Evolutionary conservation across 92 coral and sea anemone species (phyloP).

Genomic region (Palythoa caribaeorum): DNA sequence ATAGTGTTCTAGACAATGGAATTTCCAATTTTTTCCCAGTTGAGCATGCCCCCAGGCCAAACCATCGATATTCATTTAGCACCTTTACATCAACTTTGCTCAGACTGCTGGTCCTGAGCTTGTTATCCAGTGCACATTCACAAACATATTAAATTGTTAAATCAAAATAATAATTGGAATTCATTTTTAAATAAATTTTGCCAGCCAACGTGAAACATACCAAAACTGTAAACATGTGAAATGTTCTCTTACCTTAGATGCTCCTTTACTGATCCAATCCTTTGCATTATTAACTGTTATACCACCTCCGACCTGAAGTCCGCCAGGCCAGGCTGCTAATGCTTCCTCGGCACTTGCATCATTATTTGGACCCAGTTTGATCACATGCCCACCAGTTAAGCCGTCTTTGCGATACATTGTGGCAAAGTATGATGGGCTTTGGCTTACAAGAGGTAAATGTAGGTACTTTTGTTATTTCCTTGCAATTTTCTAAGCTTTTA

Average conservation of each 20-base stretch:
- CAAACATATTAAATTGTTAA: no score
- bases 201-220: neutral
- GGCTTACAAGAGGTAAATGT: slow-evolving; percentile 23
- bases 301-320: slow-evolving; percentile 70
- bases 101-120: no score
- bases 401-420: slow-evolving; percentile 50
- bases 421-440: slow-evolving; percentile 48
- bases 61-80: no score
- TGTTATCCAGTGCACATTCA: neutral
- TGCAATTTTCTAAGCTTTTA: no score
- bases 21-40: no score
- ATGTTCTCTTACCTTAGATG: slow-evolving; percentile 40
- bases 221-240: neutral
- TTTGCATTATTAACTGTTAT: slow-evolving; percentile 55
- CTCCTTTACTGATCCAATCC: slow-evolving; percentile 65
- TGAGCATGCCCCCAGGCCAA: no score
- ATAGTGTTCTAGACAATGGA: no score
- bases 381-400: slow-evolving; percentile 68
- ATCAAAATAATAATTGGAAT: no score
- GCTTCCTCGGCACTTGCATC: slow-evolving; percentile 66
- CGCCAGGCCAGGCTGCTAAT: slow-evolving; percentile 70
- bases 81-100: no score
- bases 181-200: no score
- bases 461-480: no score
- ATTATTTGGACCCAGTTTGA: slow-evolving; percentile 65